Evolutionary conservation across 1,140 invertebrate genomes (phyloP).

Genomic region (Drosophila ficusphila): DNA sequence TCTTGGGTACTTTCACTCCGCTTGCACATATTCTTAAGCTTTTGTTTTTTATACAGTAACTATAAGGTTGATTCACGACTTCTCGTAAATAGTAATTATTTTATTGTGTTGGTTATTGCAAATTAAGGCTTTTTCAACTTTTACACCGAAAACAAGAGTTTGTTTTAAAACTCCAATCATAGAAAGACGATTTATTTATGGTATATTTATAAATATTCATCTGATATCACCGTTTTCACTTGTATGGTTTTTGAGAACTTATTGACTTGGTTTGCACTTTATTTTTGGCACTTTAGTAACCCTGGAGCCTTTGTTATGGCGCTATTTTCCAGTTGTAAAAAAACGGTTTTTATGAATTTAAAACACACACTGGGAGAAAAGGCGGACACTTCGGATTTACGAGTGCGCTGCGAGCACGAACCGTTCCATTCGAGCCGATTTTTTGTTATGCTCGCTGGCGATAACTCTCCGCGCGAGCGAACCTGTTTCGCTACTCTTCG

Average conservation of each 20-base stretch:
- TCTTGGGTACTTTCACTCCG: conserved; percentile 36
- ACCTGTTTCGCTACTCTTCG: conserved; percentile 62
- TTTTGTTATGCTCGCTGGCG: conserved; percentile 79
- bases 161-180: neutral
- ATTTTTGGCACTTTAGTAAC: conserved; percentile 23
- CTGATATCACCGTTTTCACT: neutral
- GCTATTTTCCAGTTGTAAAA: conserved; percentile 16
- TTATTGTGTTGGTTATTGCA: neutral
- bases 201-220: neutral
- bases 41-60: conserved; percentile 18
- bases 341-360: conserved; percentile 9
- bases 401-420: conserved; percentile 67
- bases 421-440: conserved; percentile 82
- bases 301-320: neutral
- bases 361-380: conserved; percentile 42
- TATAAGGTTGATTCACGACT: neutral
- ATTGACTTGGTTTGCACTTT: neutral
- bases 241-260: neutral
- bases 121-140: neutral
- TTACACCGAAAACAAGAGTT: neutral
- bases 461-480: conserved; percentile 67
- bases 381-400: conserved; percentile 19
- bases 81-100: neutral
- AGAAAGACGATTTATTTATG: no score
- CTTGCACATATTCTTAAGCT: conserved; percentile 37